phyloP scores from a whole-genome alignment of 2,888 invertebrate species.

The Cancer borealis region DNA sequence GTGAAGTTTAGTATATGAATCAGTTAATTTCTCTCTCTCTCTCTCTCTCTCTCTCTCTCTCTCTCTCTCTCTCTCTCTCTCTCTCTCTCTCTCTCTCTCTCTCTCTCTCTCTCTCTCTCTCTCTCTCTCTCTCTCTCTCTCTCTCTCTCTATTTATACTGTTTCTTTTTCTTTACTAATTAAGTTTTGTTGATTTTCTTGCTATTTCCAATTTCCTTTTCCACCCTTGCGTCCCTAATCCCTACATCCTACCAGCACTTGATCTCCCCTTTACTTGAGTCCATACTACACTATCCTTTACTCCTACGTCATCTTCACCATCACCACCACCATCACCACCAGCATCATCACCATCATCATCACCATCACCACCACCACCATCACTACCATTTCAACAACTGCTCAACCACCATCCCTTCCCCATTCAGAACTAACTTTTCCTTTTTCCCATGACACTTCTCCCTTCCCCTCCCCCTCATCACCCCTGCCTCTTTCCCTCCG shows the following conservation, averaged over 20 bases:
- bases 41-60: constrained; percentile 20
- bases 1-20: too few relatives aligned
- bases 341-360: not conserved
- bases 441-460: not conserved
- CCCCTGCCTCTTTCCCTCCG: not conserved
- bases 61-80: constrained; percentile 20
- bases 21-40: not conserved
- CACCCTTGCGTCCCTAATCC: too few relatives aligned
- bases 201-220: too few relatives aligned
- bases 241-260: not conserved
- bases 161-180: too few relatives aligned
- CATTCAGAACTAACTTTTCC: not conserved
- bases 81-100: constrained; percentile 20
- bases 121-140: not conserved
- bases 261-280: too few relatives aligned
- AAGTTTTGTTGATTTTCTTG: too few relatives aligned
- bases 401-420: not conserved
- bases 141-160: not conserved
- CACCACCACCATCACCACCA: constrained; percentile 1
- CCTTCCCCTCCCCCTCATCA: not conserved
- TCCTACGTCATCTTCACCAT: not conserved
- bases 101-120: constrained; percentile 20
- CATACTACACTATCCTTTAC: not conserved
- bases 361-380: not conserved
- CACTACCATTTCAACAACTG: not conserved